Percentiles rank a stretch among this genome's conserved stretches.
Evolutionary conservation across 2,797 vertebrate species (phyloP).

Genomic region (Amniataba percoides): DNA sequence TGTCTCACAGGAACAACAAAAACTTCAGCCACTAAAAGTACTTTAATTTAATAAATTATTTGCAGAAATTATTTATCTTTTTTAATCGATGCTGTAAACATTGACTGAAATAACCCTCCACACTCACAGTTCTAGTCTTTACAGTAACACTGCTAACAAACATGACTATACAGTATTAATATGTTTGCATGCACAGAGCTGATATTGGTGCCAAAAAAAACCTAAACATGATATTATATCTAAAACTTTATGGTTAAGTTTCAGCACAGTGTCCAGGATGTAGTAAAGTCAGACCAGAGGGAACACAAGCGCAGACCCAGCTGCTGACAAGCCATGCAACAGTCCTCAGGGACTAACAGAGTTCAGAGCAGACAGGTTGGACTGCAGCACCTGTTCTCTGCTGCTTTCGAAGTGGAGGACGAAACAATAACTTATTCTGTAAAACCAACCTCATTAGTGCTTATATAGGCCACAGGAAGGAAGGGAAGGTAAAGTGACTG

Average conservation of each 20-base stretch:
- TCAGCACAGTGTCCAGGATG: not conserved
- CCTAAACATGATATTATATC: no score
- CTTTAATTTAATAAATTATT: not conserved
- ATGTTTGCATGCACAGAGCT: not conserved
- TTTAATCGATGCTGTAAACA: not conserved
- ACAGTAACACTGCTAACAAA: not conserved
- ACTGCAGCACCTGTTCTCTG: slow-evolving; percentile 20
- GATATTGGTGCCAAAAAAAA: not conserved
- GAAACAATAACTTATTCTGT: slow-evolving; percentile 12
- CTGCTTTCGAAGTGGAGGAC: not conserved
- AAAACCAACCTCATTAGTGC: slow-evolving; percentile 45
- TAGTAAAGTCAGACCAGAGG: slow-evolving; percentile 5
- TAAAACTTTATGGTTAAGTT: not conserved
- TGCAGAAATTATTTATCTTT: not conserved
- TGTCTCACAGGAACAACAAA: slow-evolving; percentile 18
- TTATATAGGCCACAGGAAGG: slow-evolving; percentile 27
- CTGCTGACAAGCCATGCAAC: not conserved
- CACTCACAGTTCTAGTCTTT: not conserved
- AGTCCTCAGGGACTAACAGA: slow-evolving; percentile 14
- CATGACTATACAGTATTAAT: no score
- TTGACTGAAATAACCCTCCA: not conserved
- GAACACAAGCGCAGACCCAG: not conserved
- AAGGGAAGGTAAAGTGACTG: slow-evolving; percentile 9
- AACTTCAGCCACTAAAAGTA: not conserved
- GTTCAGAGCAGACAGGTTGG: slow-evolving; percentile 1